A percentile compares a stretch with the other conserved stretches of the same genome.
These are phyloP conservation scores for Drosophila phalerata DNA, from an alignment of 2,888 invertebrate species.

Conservation along the genomic window DNA sequence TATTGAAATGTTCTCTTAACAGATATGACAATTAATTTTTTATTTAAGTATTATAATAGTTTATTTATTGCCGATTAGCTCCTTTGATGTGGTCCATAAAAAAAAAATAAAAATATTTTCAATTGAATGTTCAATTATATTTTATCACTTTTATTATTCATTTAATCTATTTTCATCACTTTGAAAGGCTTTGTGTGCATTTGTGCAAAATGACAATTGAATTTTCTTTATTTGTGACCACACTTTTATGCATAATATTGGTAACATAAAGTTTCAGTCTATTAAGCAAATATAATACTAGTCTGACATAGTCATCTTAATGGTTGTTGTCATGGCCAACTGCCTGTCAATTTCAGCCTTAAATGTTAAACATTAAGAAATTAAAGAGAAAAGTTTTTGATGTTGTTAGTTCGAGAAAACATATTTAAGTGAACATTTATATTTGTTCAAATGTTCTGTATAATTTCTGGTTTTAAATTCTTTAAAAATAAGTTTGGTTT, in stretches of 20 bases:
- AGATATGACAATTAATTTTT: slow-evolving; percentile 1
- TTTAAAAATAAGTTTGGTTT: not conserved
- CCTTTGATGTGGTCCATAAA: not conserved
- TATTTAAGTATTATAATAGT: not conserved
- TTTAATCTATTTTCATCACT: not conserved
- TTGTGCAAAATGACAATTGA: not conserved
- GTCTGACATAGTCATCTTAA: not conserved
- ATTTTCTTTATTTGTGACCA: too few species aligned
- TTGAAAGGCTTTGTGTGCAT: not conserved
- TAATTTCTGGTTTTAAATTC: not conserved
- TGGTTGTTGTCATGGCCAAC: not conserved
- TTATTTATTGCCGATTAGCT: not conserved
- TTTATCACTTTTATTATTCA: not conserved
- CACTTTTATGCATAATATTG: not conserved
- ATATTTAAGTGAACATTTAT: not conserved
- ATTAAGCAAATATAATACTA: not conserved
- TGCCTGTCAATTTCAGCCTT: not conserved
- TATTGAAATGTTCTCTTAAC: slow-evolving; percentile 1
- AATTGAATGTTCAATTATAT: not conserved
- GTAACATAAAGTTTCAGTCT: not conserved
- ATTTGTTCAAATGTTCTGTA: not conserved
- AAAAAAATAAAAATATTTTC: not conserved
- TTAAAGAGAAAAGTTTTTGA: not conserved
- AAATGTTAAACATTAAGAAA: too few species aligned
- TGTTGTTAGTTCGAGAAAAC: not conserved